These are phyloP conservation scores for Athetis lepigone DNA, from an alignment of 2,888 invertebrate species.

Conservation along the genomic window DNA sequence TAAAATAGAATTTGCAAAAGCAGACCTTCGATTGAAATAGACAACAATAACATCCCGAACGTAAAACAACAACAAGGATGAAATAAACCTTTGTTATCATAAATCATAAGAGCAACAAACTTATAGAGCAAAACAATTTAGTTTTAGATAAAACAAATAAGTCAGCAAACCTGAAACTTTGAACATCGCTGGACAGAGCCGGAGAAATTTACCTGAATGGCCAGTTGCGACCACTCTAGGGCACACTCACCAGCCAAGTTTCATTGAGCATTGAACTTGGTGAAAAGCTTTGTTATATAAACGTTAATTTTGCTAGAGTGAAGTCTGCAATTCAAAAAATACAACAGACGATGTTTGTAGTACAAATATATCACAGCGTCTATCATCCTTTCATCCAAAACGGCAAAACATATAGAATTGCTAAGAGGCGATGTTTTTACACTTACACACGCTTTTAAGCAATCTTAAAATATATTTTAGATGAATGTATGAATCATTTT, in stretches of 20 bases:
- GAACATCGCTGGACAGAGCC: slow-evolving; percentile 46
- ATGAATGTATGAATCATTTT: slow-evolving; percentile 36
- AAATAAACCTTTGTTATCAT: not conserved
- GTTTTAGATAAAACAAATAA: not conserved
- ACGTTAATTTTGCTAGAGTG: not conserved
- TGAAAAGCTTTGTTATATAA: slow-evolving; percentile 20
- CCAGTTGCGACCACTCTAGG: slow-evolving; percentile 36
- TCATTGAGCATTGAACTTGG: slow-evolving; percentile 36
- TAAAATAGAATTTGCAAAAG: not conserved
- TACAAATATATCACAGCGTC: not conserved
- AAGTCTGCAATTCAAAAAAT: not conserved
- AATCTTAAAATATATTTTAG: slow-evolving; percentile 24
- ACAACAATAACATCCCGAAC: slow-evolving; percentile 6
- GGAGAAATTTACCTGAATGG: slow-evolving; percentile 65
- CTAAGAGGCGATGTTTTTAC: slow-evolving; percentile 1
- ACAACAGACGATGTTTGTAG: not conserved
- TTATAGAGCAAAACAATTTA: not conserved
- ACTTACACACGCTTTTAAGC: slow-evolving; percentile 11
- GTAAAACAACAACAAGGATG: not conserved
- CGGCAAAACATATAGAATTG: slow-evolving; percentile 15
- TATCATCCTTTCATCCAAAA: too few species aligned
- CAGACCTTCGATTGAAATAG: slow-evolving; percentile 1
- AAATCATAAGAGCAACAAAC: not conserved
- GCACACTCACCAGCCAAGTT: slow-evolving; percentile 23
- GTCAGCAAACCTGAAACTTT: slow-evolving; percentile 41